A percentile compares a stretch with the other conserved stretches of the same genome.
phyloP scores from a whole-genome alignment of 2,797 vertebrate genomes.

The Gymnodraco acuticeps region DNA sequence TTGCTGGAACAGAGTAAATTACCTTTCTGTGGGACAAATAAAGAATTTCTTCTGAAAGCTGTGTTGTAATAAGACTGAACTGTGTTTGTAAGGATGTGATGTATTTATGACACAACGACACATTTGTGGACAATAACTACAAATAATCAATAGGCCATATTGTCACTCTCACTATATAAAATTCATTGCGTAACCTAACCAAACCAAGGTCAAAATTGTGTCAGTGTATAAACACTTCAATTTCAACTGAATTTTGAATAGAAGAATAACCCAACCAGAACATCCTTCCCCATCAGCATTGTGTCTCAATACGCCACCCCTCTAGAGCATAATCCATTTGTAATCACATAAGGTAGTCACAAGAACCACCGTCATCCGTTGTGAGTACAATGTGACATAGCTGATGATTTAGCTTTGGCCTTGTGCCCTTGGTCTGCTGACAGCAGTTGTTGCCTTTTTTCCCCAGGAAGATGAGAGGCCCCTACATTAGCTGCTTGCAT shows the following conservation, averaged over 20 bases:
- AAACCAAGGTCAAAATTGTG: background rate
- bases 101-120: background rate
- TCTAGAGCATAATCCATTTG: background rate
- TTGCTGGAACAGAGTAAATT: no score
- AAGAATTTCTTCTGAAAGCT: background rate
- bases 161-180: background rate
- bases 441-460: constrained; percentile 38
- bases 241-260: background rate
- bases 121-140: background rate
- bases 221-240: background rate
- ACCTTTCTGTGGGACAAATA: no score
- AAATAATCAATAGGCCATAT: background rate
- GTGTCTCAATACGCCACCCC: fast-evolving
- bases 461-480: background rate
- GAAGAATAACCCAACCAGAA: background rate
- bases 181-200: background rate
- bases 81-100: constrained; percentile 18
- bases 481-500: constrained; percentile 16
- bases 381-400: constrained; percentile 42
- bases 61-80: background rate
- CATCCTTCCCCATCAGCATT: background rate
- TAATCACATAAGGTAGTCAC: background rate
- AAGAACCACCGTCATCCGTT: constrained; percentile 7
- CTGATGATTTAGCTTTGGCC: constrained; percentile 20
- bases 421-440: constrained; percentile 32